Evolutionary conservation across 2,888 invertebrate genomes (phyloP).

Genomic region (Prostheceraeus crozeri): DNA sequence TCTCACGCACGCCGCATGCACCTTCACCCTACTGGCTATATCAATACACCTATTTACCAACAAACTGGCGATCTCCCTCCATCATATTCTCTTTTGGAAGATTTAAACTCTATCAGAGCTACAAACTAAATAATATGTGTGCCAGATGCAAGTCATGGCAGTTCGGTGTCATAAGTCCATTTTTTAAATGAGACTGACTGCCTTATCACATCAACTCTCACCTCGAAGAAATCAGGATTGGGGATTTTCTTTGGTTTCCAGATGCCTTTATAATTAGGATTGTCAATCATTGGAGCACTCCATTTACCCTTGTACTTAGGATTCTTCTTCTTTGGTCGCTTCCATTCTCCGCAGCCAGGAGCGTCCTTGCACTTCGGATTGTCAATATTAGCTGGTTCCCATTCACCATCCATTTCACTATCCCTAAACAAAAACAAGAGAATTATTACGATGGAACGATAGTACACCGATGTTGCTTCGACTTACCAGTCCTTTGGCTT

Average conservation of each 20-base stretch:
- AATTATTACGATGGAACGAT: slow-evolving; percentile 5
- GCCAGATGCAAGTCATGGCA: no score
- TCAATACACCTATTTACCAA: no score
- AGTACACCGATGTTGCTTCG: slow-evolving; percentile 17
- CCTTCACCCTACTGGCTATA: no score
- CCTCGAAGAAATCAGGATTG: slow-evolving; percentile 87
- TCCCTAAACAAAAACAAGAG: slow-evolving; percentile 63
- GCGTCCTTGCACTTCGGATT: slow-evolving; percentile 75
- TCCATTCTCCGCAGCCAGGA: slow-evolving; percentile 86
- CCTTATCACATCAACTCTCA: no score
- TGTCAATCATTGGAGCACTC: slow-evolving; percentile 65
- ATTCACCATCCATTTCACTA: slow-evolving; percentile 93
- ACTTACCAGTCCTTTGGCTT: slow-evolving; percentile 79
- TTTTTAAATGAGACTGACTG: no score
- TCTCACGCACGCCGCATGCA: no score
- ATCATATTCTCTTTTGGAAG: no score
- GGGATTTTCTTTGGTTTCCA: slow-evolving; percentile 67
- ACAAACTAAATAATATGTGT: no score
- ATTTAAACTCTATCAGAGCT: no score
- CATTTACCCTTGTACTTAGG: slow-evolving; percentile 92
- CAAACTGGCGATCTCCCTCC: no score
- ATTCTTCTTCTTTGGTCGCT: slow-evolving; percentile 73
- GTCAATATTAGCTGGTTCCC: slow-evolving; percentile 82
- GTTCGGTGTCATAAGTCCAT: no score
- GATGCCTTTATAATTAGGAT: slow-evolving; percentile 61